These are phyloP conservation scores for Pipra filicauda DNA, from an alignment of 2,113 vertebrate species.

Conservation along the genomic window DNA sequence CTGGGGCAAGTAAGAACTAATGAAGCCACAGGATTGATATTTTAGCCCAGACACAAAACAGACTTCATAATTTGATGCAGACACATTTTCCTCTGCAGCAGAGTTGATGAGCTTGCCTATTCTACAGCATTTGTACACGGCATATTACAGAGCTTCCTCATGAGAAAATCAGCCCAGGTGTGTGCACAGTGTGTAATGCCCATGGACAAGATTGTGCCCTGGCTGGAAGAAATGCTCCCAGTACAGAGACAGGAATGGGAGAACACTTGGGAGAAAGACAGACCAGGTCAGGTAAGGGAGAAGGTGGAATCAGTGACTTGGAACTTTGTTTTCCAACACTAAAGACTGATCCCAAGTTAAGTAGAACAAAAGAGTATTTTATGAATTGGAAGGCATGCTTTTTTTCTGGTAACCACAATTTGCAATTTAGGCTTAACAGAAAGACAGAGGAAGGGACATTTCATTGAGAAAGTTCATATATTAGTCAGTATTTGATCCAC, in stretches of 20 bases:
- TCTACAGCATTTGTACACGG: not conserved
- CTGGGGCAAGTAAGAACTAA: not conserved
- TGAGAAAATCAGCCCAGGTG: not conserved
- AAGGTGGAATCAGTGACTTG: not conserved
- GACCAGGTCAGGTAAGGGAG: not conserved
- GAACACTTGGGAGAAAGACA: not conserved
- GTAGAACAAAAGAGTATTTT: not conserved
- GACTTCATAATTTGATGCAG: not conserved
- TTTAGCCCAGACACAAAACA: not conserved
- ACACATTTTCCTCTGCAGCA: not conserved
- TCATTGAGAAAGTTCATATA: not conserved
- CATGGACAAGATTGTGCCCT: not conserved
- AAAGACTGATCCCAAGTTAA: not conserved
- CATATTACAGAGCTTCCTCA: not conserved
- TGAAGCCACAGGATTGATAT: not conserved
- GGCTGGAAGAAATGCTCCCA: accelerated
- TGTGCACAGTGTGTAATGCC: not conserved
- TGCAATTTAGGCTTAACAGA: not conserved
- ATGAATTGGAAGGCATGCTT: not conserved
- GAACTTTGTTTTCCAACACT: not conserved
- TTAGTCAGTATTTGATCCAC: not conserved
- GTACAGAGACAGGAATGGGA: not conserved
- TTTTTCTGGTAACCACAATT: not conserved
- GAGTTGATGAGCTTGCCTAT: not conserved
- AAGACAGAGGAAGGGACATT: not conserved